Conservation (phyloP, 2,888 invertebrate species). For the Xanthorhoe designata region DNA sequence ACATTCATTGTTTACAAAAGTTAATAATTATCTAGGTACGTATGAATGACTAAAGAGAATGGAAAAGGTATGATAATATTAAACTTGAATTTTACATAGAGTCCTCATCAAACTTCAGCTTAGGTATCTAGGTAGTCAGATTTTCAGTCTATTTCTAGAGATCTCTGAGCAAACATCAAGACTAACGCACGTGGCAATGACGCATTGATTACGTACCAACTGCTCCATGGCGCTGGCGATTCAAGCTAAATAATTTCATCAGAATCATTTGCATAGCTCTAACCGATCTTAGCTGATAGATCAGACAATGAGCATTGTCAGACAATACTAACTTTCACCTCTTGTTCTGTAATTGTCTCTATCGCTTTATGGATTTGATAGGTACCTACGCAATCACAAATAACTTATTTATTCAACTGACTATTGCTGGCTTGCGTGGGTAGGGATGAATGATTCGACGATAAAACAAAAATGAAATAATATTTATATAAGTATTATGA, state of each 20-base stretch:
- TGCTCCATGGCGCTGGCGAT: slow-evolving; percentile 32
- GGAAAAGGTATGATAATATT: too few species aligned
- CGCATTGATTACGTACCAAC: slow-evolving; percentile 36
- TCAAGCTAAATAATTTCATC: slow-evolving; percentile 56
- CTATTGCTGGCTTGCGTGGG: slow-evolving; percentile 9
- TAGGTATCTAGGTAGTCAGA: too few species aligned
- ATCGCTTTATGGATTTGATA: slow-evolving; percentile 24
- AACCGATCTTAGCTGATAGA: slow-evolving; percentile 56
- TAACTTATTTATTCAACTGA: neutral
- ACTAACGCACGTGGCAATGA: slow-evolving; percentile 35
- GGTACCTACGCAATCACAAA: slow-evolving; percentile 24
- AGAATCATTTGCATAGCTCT: slow-evolving; percentile 55
- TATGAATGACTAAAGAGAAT: too few species aligned
- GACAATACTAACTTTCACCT: slow-evolving; percentile 62
- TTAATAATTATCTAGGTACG: too few species aligned
- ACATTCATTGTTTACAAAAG: too few species aligned
- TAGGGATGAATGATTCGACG: neutral
- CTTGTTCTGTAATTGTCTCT: slow-evolving; percentile 27
- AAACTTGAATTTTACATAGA: too few species aligned
- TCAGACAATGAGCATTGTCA: slow-evolving; percentile 55
- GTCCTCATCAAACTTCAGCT: too few species aligned
- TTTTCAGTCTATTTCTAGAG: too few species aligned
- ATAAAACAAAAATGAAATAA: too few species aligned
- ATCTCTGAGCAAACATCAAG: neutral
- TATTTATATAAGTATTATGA: too few species aligned